phyloP scores from a whole-genome alignment of 2,888 invertebrate genomes.

The Beris chalybata region DNA sequence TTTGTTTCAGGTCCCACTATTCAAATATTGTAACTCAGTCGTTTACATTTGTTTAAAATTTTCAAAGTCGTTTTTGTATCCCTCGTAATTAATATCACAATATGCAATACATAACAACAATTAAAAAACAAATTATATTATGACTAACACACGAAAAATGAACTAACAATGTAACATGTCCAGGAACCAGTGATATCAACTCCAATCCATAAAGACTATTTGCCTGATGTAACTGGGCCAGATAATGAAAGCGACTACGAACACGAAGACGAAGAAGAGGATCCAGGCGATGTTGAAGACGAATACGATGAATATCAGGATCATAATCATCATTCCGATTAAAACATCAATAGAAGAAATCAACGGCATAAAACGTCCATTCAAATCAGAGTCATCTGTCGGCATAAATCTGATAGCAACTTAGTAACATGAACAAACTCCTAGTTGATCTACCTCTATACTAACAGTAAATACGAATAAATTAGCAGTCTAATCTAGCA shows the following conservation, averaged over 20 bases:
- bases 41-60: too few species aligned
- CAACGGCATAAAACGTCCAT: background rate
- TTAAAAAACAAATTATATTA: too few species aligned
- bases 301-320: conserved; percentile 64
- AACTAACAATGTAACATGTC: too few species aligned
- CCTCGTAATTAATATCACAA: too few species aligned
- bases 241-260: conserved; percentile 62
- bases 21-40: too few species aligned
- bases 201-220: conserved; percentile 61
- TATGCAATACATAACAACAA: too few species aligned
- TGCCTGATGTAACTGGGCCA: conserved; percentile 62
- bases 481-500: too few species aligned
- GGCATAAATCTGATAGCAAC: background rate
- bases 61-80: too few species aligned
- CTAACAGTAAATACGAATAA: background rate
- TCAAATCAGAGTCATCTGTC: background rate
- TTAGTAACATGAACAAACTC: background rate
- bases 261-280: conserved; percentile 57
- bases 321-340: conserved; percentile 55
- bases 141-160: too few species aligned
- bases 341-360: conserved; percentile 27
- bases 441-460: conserved; percentile 13
- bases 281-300: conserved; percentile 64
- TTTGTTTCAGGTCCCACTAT: too few species aligned
- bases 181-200: conserved; percentile 58